These are phyloP conservation scores for Saguinus midas DNA, from an alignment of 2,113 vertebrate species.

Conservation along the genomic window DNA sequence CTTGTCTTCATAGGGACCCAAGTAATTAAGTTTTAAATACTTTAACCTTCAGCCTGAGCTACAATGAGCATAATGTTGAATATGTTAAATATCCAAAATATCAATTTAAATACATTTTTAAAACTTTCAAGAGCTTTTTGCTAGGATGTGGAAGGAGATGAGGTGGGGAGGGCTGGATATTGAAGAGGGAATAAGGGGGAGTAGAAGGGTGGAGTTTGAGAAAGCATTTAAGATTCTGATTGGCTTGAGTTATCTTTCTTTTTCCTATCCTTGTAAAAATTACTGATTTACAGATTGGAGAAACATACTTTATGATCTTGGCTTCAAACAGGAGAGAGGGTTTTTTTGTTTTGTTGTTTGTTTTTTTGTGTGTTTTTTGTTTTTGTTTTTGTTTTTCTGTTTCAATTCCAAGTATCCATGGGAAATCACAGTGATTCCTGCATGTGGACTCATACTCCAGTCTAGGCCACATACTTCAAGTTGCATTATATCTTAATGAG, in stretches of 20 bases:
- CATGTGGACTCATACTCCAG: background rate
- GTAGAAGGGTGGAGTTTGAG: background rate
- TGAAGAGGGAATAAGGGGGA: background rate
- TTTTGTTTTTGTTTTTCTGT: background rate
- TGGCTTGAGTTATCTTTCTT: background rate
- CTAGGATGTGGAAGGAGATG: background rate
- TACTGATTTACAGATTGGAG: background rate
- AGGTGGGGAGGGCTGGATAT: background rate
- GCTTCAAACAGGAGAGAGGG: background rate
- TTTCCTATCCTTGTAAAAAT: background rate
- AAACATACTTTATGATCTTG: background rate
- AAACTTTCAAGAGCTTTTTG: background rate
- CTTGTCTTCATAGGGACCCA: background rate
- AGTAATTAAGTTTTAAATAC: constrained; percentile 34
- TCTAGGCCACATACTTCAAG: background rate
- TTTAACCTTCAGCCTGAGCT: background rate
- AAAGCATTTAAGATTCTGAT: background rate
- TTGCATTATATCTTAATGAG: background rate
- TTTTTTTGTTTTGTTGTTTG: too few species aligned
- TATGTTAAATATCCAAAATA: constrained; percentile 28
- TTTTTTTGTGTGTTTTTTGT: too few species aligned
- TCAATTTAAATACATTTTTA: background rate
- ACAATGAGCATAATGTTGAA: background rate
- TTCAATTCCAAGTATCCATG: background rate
- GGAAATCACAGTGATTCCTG: background rate